Evolutionary conservation across 2,797 vertebrate genomes (phyloP), one percentile per base, ranked within the genome.

Genomic region (Staurois parvus): DNA sequence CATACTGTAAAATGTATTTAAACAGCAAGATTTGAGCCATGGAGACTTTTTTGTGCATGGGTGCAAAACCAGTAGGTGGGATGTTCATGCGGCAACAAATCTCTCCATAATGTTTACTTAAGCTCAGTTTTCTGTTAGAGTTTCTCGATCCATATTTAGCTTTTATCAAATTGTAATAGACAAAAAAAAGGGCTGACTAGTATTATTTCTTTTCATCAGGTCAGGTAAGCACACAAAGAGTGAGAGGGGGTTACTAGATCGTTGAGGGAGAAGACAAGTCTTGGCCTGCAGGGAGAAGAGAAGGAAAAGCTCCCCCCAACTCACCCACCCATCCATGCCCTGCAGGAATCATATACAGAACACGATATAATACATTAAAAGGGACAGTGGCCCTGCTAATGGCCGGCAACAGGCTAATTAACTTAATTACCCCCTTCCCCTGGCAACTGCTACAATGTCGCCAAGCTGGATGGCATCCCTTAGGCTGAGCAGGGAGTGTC

Each of bases 391-490:
- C 87, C 40, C 26, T 84, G 87, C 88, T 89, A 89, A 89, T 87
- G 87, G 84, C 6, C 82, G 86, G 86, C 89, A 90, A 85, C 73
- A 30, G 0, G 0, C 79, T 90, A 81, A 88, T 92, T 91, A 92
- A 91, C 88, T 86, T 87, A 87, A 88, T 90, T 89, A 56, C 17
- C 81, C 85, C 45, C 72, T 32, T 79, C 69, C 62, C 76, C 70
- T 87, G 85, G 85, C 76, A 87, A 87, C 67, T 78, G 76, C 76
- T 84, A 79, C 81, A 87, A 81, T 90, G 88, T 77, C 82, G 88
- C 87, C 80, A 87, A 84, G 73, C 79, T 74, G 87, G 67, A 79
- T 92, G 90, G 88, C 88, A 86, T 90, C 89, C 89, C 88, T 87
- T 89, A 83, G 30, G 62, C 84, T 90, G 81, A 77, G 68, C 76